A percentile compares a stretch with the other conserved stretches of the same genome.
Conservation (phyloP, 2,888 invertebrate species). For the Odontothrips loti region DNA sequence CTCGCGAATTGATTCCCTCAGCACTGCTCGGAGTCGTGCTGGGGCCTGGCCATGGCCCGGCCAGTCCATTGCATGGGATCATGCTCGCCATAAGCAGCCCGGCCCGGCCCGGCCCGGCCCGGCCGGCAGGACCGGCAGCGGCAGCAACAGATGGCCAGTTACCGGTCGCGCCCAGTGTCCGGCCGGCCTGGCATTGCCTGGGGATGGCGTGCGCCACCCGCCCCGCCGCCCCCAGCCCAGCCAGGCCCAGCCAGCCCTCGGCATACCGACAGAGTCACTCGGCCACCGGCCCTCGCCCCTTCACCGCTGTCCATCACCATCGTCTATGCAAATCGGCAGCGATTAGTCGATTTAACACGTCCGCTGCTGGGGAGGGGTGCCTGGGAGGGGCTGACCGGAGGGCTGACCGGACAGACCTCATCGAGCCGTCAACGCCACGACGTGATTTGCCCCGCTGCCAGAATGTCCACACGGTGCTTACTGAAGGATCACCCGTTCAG, state of each 20-base stretch:
- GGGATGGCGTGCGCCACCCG: neutral
- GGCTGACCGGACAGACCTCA: neutral
- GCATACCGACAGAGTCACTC: neutral
- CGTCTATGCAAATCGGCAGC: conserved; percentile 8
- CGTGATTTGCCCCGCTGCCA: too few relatives aligned
- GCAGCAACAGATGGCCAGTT: conserved; percentile 11
- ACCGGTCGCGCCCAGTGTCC: neutral
- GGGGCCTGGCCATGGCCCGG: too few relatives aligned
- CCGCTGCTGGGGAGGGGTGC: neutral
- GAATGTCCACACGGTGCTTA: too few relatives aligned
- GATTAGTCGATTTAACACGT: conserved; percentile 20
- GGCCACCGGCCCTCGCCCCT: neutral
- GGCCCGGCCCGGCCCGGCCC: neutral
- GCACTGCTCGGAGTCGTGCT: too few relatives aligned
- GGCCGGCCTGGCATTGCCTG: neutral
- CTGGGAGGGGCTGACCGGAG: neutral
- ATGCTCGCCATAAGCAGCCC: neutral
- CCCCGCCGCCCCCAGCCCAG: neutral
- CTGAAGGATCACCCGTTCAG: too few relatives aligned
- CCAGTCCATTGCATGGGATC: too few relatives aligned
- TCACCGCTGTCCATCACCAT: neutral
- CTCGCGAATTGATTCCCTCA: too few relatives aligned
- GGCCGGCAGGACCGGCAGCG: neutral
- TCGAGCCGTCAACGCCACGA: too few relatives aligned
- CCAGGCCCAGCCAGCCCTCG: neutral